Conservation (phyloP, 2,113 vertebrate species). For the Clarias magur region DNA sequence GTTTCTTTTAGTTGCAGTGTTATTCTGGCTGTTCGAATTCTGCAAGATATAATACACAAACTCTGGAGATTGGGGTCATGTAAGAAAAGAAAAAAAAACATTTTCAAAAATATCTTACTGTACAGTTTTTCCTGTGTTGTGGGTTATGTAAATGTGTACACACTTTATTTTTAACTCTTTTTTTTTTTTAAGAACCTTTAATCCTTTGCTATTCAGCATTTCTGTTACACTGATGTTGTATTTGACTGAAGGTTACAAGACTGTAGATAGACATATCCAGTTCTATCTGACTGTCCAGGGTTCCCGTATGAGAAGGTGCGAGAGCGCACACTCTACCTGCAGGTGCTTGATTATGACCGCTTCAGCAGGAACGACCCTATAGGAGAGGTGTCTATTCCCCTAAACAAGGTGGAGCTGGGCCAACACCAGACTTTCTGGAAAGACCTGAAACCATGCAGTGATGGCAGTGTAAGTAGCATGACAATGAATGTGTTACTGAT, state of each 20-base stretch:
- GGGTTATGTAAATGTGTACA: background rate
- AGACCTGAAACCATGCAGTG: constrained; percentile 87
- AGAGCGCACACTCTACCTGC: constrained; percentile 84
- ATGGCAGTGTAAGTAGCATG: constrained; percentile 82
- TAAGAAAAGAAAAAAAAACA: background rate
- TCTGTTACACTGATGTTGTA: background rate
- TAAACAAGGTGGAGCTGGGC: constrained; percentile 87
- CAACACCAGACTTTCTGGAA: constrained; percentile 91
- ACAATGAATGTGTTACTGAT: background rate
- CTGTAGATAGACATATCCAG: background rate
- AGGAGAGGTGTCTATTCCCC: constrained; percentile 84
- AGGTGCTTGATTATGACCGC: constrained; percentile 85
- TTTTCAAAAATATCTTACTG: background rate
- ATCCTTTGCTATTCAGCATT: background rate
- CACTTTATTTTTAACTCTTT: background rate
- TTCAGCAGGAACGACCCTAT: constrained; percentile 89
- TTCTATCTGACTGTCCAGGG: constrained; percentile 63
- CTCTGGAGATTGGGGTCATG: constrained; percentile 1
- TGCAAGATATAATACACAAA: background rate
- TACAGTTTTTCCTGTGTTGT: background rate
- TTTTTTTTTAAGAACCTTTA: background rate
- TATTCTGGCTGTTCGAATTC: background rate
- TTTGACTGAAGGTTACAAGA: background rate
- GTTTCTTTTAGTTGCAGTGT: background rate
- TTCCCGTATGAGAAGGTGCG: constrained; percentile 90